phyloP scores from a whole-genome alignment of 2,113 vertebrate genomes.

The Sminthopsis crassicaudata region DNA sequence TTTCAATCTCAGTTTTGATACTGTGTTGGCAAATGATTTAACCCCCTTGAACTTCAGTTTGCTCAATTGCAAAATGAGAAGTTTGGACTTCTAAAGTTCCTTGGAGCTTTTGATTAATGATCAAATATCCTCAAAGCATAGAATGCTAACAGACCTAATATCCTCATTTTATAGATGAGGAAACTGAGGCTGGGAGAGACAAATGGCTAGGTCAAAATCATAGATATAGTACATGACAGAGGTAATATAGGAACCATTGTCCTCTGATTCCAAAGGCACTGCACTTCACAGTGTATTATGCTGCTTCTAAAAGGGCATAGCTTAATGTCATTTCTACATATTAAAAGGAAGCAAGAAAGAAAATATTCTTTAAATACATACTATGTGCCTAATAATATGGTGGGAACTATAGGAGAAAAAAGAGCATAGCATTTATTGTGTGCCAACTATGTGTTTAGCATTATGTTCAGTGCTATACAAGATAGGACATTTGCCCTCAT shows the following conservation, averaged over 20 bases:
- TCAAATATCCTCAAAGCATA: neutral
- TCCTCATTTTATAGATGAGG: neutral
- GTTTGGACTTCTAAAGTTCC: neutral
- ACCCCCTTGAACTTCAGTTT: neutral
- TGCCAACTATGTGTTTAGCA: neutral
- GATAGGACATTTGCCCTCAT: neutral
- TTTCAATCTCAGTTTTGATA: neutral
- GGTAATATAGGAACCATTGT: neutral
- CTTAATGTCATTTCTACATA: constrained; percentile 57
- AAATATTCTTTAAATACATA: neutral
- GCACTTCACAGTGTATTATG: neutral
- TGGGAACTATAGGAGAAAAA: neutral
- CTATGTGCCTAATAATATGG: constrained; percentile 9
- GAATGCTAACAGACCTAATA: neutral
- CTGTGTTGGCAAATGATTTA: neutral
- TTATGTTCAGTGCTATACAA: constrained; percentile 18
- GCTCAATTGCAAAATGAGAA: neutral
- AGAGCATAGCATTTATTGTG: neutral
- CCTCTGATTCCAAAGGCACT: neutral
- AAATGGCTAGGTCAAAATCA: neutral
- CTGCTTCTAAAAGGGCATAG: constrained; percentile 23
- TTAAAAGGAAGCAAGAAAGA: constrained; percentile 10
- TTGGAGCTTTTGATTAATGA: neutral
- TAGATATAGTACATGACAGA: neutral
- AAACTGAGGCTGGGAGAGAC: neutral